These are phyloP conservation scores for Julus scandinavius DNA, from an alignment of 2,888 invertebrate species.

Conservation along the genomic window DNA sequence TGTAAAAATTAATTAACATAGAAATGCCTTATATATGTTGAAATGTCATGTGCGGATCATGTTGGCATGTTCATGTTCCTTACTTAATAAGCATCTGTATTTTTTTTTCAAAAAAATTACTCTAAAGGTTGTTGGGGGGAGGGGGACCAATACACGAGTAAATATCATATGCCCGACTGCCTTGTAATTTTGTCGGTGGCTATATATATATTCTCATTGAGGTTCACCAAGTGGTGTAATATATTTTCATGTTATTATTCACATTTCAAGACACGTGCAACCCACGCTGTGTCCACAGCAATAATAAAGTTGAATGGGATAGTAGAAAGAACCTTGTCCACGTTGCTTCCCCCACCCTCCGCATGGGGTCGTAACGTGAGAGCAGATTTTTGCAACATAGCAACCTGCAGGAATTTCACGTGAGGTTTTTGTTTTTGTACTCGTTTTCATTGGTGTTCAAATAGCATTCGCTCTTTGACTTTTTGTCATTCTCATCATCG, in stretches of 20 bases:
- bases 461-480: conserved; percentile 2
- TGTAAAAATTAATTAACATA: too few relatives aligned
- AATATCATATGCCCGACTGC: too few relatives aligned
- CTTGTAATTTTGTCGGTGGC: too few relatives aligned
- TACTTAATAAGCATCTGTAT: too few relatives aligned
- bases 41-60: too few relatives aligned
- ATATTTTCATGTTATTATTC: background rate
- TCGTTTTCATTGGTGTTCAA: background rate
- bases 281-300: background rate
- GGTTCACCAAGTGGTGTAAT: background rate
- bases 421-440: background rate
- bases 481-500: background rate
- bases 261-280: background rate
- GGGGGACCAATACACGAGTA: too few relatives aligned
- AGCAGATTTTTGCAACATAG: background rate
- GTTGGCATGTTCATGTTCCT: too few relatives aligned
- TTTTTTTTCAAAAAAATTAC: too few relatives aligned
- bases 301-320: background rate
- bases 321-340: background rate
- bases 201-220: too few relatives aligned
- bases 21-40: too few relatives aligned
- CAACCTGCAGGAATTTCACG: background rate
- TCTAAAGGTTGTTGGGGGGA: too few relatives aligned
- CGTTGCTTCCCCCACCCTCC: background rate
- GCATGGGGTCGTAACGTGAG: background rate